These are phyloP conservation scores for Melinaea marsaeus DNA, from an alignment of 2,888 invertebrate genomes.

Conservation along the genomic window DNA sequence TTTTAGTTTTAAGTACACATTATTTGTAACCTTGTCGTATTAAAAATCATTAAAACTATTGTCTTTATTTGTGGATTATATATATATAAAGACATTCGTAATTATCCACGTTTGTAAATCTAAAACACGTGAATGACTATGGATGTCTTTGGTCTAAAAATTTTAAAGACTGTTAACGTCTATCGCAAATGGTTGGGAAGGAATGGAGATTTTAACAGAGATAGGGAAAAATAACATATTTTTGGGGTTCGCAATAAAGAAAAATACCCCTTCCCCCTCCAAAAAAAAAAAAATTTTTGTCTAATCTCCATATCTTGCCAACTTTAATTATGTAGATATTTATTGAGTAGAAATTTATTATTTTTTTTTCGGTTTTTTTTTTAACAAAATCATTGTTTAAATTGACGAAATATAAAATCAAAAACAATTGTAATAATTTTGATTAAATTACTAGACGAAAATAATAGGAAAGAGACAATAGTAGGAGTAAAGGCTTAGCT, in stretches of 20 bases:
- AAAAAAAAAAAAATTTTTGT: no score
- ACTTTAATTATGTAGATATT: conserved; percentile 24
- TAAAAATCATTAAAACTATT: conserved; percentile 27
- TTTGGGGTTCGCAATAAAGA: no score
- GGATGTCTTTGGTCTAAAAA: conserved; percentile 16
- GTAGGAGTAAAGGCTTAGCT: conserved; percentile 72
- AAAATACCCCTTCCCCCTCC: no score
- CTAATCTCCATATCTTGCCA: conserved; percentile 13
- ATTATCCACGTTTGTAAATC: conserved; percentile 15
- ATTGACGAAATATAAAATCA: neutral
- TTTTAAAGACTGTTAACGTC: conserved; percentile 27
- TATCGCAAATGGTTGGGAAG: conserved; percentile 20
- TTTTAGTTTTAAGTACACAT: conserved; percentile 31
- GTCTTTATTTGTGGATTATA: conserved; percentile 16
- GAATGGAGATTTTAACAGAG: conserved; percentile 7
- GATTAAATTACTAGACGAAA: conserved; percentile 31
- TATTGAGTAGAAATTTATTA: conserved; percentile 17
- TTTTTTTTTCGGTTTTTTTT: no score
- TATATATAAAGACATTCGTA: conserved; percentile 20
- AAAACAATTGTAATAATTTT: neutral
- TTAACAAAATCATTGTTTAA: no score
- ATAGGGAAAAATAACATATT: no score
- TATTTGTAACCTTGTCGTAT: conserved; percentile 37
- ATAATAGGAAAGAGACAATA: conserved; percentile 73
- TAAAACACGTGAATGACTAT: conserved; percentile 11